Evolutionary conservation across 1,140 invertebrate species (phyloP).

Genomic region (Zaprionus nigranus): DNA sequence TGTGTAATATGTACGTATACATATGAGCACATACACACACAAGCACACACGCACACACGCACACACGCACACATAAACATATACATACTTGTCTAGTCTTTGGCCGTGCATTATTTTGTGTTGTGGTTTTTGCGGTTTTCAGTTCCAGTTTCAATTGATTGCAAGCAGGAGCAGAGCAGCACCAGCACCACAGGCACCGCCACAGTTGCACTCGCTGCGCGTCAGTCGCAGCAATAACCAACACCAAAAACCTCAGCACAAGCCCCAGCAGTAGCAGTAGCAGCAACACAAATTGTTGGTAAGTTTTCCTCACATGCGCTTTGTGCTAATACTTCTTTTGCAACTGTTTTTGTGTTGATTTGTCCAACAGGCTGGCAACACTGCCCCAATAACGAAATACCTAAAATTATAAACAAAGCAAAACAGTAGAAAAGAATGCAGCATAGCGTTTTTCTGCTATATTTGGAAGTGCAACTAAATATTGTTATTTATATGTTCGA

Average conservation of each 20-base stretch:
- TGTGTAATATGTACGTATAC: conserved; percentile 69
- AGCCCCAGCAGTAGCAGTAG: conserved; percentile 9
- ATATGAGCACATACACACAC: conserved; percentile 27
- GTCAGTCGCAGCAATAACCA: conserved; percentile 1
- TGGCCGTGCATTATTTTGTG: conserved; percentile 72
- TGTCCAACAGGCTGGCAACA: conserved; percentile 58
- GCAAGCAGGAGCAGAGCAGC: conserved; percentile 54
- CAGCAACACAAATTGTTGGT: conserved; percentile 61
- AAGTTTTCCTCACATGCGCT: conserved; percentile 69
- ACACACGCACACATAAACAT: background rate
- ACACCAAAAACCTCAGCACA: conserved; percentile 8
- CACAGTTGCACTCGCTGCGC: conserved; percentile 17
- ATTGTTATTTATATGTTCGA: background rate
- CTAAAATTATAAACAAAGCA: conserved; percentile 29
- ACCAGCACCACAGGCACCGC: conserved; percentile 15
- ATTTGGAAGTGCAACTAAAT: background rate
- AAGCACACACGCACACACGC: background rate
- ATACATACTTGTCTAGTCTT: conserved; percentile 31
- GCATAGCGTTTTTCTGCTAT: background rate
- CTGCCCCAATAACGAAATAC: conserved; percentile 46
- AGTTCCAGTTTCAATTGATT: conserved; percentile 70
- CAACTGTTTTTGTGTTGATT: conserved; percentile 61
- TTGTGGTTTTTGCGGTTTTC: conserved; percentile 75
- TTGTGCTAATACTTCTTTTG: conserved; percentile 62
- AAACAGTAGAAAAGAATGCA: conserved; percentile 5